Evolutionary conservation across 2,797 vertebrate genomes (phyloP), one percentile per base, ranked within the genome.

Genomic region (Euphonia xanthogaster): DNA sequence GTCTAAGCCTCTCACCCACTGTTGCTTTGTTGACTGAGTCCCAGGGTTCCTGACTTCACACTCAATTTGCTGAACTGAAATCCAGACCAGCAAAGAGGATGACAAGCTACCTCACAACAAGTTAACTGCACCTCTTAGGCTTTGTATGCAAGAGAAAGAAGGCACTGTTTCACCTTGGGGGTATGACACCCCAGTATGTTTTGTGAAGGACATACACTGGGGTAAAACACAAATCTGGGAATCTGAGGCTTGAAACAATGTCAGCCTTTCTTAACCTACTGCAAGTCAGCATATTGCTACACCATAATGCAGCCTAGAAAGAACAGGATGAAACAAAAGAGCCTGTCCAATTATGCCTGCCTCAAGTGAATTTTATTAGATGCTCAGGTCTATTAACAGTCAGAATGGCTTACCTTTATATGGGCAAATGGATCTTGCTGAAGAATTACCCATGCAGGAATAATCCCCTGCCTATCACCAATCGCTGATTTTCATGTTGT

Each of bases 381-480:
- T 0, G 1, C 73, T 79, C 74, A 57, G 71, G 76, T 81, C 76
- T 71, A 12, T 31, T 65, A 93, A 53, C 2, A 3, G 82, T 40
- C 54, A 80, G 58, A 31, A 63, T 9, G 66, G 53, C 77, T 68
- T 22, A 82, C 31, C 28, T 77, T 53, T 35, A 65, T 18, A 35
- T 6, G 90, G 85, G 65, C 73, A 96, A 91, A 79, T 30, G 51
- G 62, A 66, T 91, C 79, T 60, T 88, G 47, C 73, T 72, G 57
- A 61, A 63, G 79, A 83, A 94, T 65, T 74, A 91, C 9, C 82
- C 76, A 55, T 66, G 91, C 85, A 91, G 58, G 78, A 92, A 94
- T 76, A 89, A 86, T 80, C 51, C 42, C 65, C 68, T 91, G 72
- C 79, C 91, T 73, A 78, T 62, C 85, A 95, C 31, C 47, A 35